A percentile compares a stretch with the other conserved stretches of the same genome.
These are phyloP conservation scores for Terrapene triunguis DNA, from an alignment of 2,113 vertebrate genomes.

Conservation along the genomic window DNA sequence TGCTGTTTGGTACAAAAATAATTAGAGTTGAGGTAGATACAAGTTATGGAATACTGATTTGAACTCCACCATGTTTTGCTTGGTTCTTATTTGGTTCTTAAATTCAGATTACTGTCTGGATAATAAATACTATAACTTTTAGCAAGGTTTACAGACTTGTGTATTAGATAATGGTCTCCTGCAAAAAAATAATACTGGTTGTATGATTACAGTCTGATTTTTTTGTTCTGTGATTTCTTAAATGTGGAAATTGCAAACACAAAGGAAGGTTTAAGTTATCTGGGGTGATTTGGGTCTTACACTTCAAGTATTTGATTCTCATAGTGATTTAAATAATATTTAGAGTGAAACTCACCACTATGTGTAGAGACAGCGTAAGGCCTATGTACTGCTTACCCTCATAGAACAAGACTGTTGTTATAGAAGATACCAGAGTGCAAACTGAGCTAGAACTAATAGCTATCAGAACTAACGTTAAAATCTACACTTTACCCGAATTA, in stretches of 20 bases:
- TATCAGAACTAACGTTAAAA: slow-evolving; percentile 17
- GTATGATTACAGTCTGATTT: slow-evolving; percentile 52
- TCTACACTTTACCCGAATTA: slow-evolving; percentile 28
- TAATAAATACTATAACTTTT: slow-evolving; percentile 2
- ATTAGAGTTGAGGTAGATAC: neutral
- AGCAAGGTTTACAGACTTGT: neutral
- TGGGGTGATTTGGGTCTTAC: slow-evolving; percentile 4
- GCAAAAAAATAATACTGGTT: slow-evolving; percentile 42
- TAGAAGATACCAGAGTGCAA: slow-evolving; percentile 40
- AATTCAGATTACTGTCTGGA: neutral
- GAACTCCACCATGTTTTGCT: slow-evolving; percentile 52
- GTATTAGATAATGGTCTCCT: slow-evolving; percentile 44
- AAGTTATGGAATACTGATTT: slow-evolving; percentile 19
- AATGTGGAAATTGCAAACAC: slow-evolving; percentile 22
- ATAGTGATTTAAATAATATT: neutral
- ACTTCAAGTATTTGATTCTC: neutral
- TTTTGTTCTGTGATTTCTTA: slow-evolving; percentile 7
- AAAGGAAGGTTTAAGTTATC: neutral
- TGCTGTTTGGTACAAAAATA: neutral
- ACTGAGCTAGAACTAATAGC: slow-evolving; percentile 64
- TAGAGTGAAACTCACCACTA: slow-evolving; percentile 41
- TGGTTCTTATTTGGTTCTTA: slow-evolving; percentile 21
- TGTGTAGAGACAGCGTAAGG: neutral
- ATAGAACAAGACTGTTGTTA: neutral
- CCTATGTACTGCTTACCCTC: neutral